Evolutionary conservation across 1,140 invertebrate genomes (phyloP).

Genomic region (Halesus radiatus): DNA sequence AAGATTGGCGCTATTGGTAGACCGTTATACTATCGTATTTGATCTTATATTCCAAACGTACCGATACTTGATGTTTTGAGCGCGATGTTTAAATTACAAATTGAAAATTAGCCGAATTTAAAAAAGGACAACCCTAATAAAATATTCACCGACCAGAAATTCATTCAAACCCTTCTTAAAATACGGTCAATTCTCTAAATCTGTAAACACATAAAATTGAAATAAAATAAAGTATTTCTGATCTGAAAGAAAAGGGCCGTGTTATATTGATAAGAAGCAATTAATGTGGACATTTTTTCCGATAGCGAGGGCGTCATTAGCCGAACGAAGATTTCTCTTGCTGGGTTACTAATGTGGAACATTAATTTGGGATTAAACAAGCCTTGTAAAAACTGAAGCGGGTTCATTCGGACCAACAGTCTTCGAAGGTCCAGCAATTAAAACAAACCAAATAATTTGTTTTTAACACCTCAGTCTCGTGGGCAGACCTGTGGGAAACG

Average conservation of each 20-base stretch:
- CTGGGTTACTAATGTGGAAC: slow-evolving; percentile 15
- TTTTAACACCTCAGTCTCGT: background rate
- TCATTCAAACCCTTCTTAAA: no score
- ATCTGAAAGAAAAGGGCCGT: background rate
- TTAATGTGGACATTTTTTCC: slow-evolving; percentile 16
- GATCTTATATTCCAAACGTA: no score
- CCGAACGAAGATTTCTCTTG: background rate
- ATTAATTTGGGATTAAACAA: slow-evolving; percentile 37
- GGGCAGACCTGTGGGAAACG: no score
- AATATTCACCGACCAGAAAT: no score
- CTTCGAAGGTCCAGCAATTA: background rate
- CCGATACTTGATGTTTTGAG: no score
- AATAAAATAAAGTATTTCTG: background rate
- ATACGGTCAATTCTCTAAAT: no score
- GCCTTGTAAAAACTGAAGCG: slow-evolving; percentile 1
- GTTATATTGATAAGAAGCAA: slow-evolving; percentile 28
- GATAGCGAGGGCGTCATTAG: slow-evolving; percentile 21
- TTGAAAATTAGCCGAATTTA: no score
- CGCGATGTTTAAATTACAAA: no score
- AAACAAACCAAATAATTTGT: slow-evolving; percentile 11
- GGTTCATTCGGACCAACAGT: no score
- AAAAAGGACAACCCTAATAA: no score
- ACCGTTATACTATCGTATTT: no score
- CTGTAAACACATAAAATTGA: background rate
- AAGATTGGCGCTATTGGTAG: no score